Conservation (phyloP, 2,113 vertebrate species). For the Gymnorhina tibicen region DNA sequence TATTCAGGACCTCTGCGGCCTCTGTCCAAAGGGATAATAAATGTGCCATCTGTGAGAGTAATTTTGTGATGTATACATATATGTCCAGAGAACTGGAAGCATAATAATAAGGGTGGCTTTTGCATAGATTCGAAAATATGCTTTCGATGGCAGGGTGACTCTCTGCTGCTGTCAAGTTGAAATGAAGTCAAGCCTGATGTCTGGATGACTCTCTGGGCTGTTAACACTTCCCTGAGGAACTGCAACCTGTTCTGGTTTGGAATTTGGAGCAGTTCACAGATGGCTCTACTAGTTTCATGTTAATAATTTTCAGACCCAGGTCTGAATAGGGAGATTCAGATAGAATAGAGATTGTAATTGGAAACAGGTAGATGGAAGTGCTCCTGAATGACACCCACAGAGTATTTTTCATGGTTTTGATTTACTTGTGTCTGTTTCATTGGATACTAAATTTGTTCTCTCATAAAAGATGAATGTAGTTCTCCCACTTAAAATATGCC, state of each 20-base stretch:
- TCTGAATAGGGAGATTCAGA: background rate
- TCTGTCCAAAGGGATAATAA: background rate
- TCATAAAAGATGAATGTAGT: background rate
- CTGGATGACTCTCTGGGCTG: background rate
- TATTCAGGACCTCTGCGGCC: background rate
- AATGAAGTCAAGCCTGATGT: background rate
- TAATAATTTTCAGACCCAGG: background rate
- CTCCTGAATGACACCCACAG: background rate
- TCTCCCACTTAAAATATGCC: background rate
- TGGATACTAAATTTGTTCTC: background rate
- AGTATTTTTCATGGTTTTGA: background rate
- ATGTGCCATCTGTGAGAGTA: background rate
- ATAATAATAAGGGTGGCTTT: background rate
- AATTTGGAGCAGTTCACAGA: background rate
- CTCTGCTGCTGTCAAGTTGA: background rate
- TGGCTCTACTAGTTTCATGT: background rate
- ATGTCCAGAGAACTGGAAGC: background rate
- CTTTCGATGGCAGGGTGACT: background rate
- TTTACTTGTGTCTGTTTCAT: background rate
- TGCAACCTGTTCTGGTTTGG: background rate
- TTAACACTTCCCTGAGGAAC: slow-evolving; percentile 5
- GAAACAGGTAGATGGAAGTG: background rate
- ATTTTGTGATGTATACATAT: background rate
- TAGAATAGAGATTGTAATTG: background rate
- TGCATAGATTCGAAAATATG: background rate